phyloP scores from a whole-genome alignment of 2,888 invertebrate genomes.

The Cartodere bifasciata region DNA sequence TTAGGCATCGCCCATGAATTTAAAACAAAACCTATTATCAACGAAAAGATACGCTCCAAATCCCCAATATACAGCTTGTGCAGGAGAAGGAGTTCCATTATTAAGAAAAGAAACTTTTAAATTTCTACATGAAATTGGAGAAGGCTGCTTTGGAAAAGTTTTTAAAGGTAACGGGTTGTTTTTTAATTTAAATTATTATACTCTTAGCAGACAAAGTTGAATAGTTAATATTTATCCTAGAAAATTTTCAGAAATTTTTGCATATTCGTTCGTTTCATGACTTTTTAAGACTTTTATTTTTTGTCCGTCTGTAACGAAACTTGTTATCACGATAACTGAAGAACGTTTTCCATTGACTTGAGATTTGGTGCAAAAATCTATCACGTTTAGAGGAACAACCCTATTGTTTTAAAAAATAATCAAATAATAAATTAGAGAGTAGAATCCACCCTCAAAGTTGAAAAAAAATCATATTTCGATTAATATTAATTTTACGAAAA shows the following conservation, averaged over 20 bases:
- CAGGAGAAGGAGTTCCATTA: constrained; percentile 42
- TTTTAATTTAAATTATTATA: background rate
- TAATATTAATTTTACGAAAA: too few relatives aligned
- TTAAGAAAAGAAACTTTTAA: constrained; percentile 52
- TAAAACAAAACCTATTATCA: constrained; percentile 45
- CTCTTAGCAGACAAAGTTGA: background rate
- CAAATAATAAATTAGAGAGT: too few relatives aligned
- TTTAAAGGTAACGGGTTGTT: constrained; percentile 55
- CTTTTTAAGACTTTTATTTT: too few relatives aligned
- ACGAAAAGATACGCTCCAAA: constrained; percentile 64
- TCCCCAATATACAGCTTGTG: constrained; percentile 55
- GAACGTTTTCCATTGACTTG: too few relatives aligned
- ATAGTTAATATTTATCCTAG: background rate
- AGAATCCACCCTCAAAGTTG: too few relatives aligned
- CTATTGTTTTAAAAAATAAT: too few relatives aligned
- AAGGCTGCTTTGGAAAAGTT: constrained; percentile 82
- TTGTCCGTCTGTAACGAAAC: too few relatives aligned
- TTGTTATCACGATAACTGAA: too few relatives aligned
- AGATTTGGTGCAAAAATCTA: too few relatives aligned
- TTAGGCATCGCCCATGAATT: constrained; percentile 45
- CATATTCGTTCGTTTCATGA: background rate
- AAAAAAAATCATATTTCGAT: too few relatives aligned
- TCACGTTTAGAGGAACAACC: too few relatives aligned
- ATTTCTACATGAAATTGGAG: constrained; percentile 67
- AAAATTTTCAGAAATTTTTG: constrained; percentile 1